Base-by-base conservation (phyloP, 2,797 vertebrate species). In the Staurois parvus region DNA sequence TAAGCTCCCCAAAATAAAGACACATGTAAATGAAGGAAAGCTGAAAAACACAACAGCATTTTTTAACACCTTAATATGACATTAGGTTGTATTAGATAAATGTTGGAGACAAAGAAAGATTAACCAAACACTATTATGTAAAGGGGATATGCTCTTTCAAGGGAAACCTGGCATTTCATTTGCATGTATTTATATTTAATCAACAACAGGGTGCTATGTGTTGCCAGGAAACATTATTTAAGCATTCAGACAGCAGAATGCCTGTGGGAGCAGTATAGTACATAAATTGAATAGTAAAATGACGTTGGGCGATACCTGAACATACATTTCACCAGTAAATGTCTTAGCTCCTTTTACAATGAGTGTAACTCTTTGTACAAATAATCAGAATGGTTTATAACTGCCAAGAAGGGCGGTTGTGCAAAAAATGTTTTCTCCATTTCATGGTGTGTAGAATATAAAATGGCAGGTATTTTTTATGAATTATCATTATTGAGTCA, bases 141-240 rank as follows among this genome's bases (percentile, higher is more conserved):
- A 84, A 84, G 72, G 34, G 30, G 21, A 76, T 72, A 67, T 78
- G 67, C 76, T 76, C 52, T 78, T 84, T n/a, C 83, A 64, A 40
- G 30, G 24, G 62, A 72, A 83, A 78, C 75, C 83, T 84, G 75
- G 75, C 68, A 78, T 84, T 72, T 84, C 48, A 84, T 84, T 84
- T 84, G 83, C 83, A 84, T 78, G 34, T 72, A 28, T 72, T 84
- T 84, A 72, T 84, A 78, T 19, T 72, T 84, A 78, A 78, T 84
- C 75, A 84, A 78, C 83, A 78, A 84, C 83, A 79, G 81, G 72
- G 81, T 76, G 72, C 81, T 67, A 83, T 34, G 83, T 78, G 76
- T 78, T 84, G 83, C 83, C 75, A 78, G 83, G 83, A 84, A 84
- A 84, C 75, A 84, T 78, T 72, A 84, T 84, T 84, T 84, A 79